Percentiles rank a stretch among this genome's conserved stretches.
Evolutionary conservation across 1,140 invertebrate genomes (phyloP).

Genomic region (Ceratosolen solmsi): DNA sequence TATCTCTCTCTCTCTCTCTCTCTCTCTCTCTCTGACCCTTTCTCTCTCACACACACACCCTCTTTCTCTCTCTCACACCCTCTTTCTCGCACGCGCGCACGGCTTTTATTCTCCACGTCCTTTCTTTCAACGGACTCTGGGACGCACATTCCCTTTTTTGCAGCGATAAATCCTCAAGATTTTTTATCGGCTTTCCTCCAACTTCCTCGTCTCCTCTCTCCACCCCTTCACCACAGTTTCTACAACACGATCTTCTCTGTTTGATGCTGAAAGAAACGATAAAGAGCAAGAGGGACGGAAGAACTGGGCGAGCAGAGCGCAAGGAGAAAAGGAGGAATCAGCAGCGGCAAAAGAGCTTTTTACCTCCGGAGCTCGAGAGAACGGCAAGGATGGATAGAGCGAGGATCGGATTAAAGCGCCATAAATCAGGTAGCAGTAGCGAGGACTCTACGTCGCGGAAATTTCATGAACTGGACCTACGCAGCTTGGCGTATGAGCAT

Average conservation of each 20-base stretch:
- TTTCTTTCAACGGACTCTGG: conserved; percentile 18
- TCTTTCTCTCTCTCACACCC: neutral
- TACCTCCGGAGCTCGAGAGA: conserved; percentile 20
- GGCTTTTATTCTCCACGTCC: conserved; percentile 2
- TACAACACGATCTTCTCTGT: neutral
- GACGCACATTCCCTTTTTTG: neutral
- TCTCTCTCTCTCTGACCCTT: neutral
- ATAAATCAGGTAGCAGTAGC: conserved; percentile 33
- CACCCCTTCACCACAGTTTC: neutral
- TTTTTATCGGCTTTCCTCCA: conserved; percentile 46
- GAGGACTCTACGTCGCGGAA: neutral
- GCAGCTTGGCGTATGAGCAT: neutral
- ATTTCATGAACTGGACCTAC: conserved; percentile 42
- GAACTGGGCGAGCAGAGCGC: no score
- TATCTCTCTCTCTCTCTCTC: neutral
- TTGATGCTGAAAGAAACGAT: neutral
- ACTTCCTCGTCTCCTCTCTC: neutral
- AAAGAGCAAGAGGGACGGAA: neutral
- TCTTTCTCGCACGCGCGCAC: no score
- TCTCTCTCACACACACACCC: neutral
- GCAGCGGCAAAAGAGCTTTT: conserved; percentile 10
- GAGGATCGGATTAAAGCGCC: conserved; percentile 42
- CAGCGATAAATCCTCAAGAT: conserved; percentile 44
- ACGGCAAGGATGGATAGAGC: neutral
- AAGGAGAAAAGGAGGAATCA: neutral